Conservation (phyloP, 2,888 invertebrate genomes). For the Xylophagus ater region DNA sequence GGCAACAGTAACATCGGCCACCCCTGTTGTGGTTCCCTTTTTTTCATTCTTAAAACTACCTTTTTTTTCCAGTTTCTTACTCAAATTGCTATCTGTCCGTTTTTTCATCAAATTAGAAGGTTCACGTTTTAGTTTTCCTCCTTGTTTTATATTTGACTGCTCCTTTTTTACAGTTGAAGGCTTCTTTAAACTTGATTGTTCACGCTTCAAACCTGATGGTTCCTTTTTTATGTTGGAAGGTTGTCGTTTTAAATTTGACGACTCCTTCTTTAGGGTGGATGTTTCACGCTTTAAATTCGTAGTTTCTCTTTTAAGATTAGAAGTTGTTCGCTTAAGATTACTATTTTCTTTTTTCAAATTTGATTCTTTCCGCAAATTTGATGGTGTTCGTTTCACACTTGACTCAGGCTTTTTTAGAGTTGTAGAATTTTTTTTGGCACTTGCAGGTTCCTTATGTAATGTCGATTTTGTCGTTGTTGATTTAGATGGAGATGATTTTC, state of each 20-base stretch:
- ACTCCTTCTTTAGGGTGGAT: conserved; percentile 22
- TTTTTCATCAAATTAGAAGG: conserved; percentile 25
- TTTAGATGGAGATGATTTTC: conserved; percentile 10
- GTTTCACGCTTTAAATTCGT: conserved; percentile 26
- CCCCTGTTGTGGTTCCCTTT: no score
- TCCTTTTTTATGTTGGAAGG: conserved; percentile 4
- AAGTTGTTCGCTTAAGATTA: conserved; percentile 10
- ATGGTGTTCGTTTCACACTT: conserved; percentile 13
- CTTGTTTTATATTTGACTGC: no score
- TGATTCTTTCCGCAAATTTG: conserved; percentile 4
- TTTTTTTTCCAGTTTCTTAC: conserved; percentile 23
- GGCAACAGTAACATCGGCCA: conserved; percentile 16
- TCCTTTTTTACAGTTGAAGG: no score
- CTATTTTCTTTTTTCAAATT: conserved; percentile 16
- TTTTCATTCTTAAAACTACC: conserved; percentile 19
- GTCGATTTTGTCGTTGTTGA: conserved; percentile 19
- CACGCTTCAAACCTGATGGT: conserved; percentile 11
- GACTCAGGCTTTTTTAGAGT: conserved; percentile 13
- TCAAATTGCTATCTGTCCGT: conserved; percentile 31
- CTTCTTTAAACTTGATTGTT: conserved; percentile 11
- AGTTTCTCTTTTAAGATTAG: conserved; percentile 21
- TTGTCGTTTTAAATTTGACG: conserved; percentile 18
- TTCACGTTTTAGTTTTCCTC: no score
- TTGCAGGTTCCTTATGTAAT: conserved; percentile 23
- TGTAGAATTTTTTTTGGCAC: conserved; percentile 34